phyloP scores from a whole-genome alignment of 2,113 vertebrate species.

The Cyanocitta stelleri region DNA sequence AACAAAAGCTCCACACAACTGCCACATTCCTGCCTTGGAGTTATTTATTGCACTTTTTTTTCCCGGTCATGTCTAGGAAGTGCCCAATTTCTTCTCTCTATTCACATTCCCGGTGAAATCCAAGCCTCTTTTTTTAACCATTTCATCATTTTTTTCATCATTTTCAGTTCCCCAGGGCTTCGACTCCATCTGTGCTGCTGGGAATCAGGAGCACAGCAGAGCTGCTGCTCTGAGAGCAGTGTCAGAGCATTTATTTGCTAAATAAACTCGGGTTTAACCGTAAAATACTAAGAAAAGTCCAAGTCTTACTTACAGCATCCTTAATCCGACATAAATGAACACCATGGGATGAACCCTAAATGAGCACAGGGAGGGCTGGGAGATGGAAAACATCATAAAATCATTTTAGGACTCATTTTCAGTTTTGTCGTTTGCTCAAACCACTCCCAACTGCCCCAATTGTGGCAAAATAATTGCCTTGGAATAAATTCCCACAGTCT shows the following conservation, averaged over 20 bases:
- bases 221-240: not conserved
- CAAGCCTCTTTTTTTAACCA: not conserved
- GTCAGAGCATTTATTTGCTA: not conserved
- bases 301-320: not conserved
- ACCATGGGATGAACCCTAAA: not conserved
- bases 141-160: not conserved
- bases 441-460: not conserved
- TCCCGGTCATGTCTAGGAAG: not conserved
- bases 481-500: not conserved
- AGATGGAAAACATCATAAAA: not conserved
- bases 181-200: not conserved
- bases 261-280: not conserved
- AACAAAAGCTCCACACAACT: not conserved
- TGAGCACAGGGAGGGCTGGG: not conserved
- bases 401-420: not conserved
- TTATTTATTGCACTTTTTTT: not conserved
- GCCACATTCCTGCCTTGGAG: not conserved
- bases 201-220: not conserved
- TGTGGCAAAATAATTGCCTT: not conserved
- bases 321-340: not conserved
- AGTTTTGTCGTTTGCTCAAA: not conserved
- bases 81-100: not conserved
- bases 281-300: not conserved
- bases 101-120: not conserved
- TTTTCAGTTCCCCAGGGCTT: not conserved